Percentiles rank a stretch among this genome's conserved stretches.
phyloP scores from a whole-genome alignment of 2,797 vertebrate genomes.

The Epinephelus awoara region DNA sequence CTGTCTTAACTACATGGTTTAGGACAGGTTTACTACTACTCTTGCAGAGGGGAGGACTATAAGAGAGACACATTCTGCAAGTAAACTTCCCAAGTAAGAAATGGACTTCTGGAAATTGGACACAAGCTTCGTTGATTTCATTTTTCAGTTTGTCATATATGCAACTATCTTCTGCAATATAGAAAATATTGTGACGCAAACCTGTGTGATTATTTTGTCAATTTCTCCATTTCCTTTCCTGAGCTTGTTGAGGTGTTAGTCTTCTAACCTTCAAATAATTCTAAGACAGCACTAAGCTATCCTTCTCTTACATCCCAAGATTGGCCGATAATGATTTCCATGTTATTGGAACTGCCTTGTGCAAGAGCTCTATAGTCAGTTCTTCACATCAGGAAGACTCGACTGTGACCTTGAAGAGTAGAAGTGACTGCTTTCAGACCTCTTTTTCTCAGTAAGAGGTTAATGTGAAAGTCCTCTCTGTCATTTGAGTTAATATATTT shows the following conservation, averaged over 20 bases:
- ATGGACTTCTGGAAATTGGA: not conserved
- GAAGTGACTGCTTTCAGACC: conserved; percentile 24
- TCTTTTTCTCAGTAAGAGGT: conserved; percentile 23
- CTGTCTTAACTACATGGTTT: not conserved
- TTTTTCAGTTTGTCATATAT: not conserved
- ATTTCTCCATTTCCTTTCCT: not conserved
- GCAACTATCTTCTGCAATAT: not conserved
- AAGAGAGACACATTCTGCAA: not conserved
- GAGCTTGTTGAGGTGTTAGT: not conserved
- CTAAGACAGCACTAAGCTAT: not conserved
- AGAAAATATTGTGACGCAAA: not conserved
- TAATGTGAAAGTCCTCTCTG: conserved; percentile 45
- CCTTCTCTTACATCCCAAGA: not conserved
- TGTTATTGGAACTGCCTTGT: conserved; percentile 13
- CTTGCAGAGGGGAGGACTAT: not conserved
- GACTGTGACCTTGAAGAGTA: conserved; percentile 14
- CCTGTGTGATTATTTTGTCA: not conserved
- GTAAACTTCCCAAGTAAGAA: not conserved
- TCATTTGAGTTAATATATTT: conserved; percentile 46
- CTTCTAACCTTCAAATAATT: not conserved
- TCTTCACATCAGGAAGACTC: conserved; percentile 13
- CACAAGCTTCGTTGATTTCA: not conserved
- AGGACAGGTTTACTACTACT: not conserved
- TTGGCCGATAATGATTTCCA: conserved; percentile 7
- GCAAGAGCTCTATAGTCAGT: conserved; percentile 4